These are phyloP conservation scores for Poicephalus meyeri DNA, from an alignment of 2,113 vertebrate genomes.

Conservation along the genomic window DNA sequence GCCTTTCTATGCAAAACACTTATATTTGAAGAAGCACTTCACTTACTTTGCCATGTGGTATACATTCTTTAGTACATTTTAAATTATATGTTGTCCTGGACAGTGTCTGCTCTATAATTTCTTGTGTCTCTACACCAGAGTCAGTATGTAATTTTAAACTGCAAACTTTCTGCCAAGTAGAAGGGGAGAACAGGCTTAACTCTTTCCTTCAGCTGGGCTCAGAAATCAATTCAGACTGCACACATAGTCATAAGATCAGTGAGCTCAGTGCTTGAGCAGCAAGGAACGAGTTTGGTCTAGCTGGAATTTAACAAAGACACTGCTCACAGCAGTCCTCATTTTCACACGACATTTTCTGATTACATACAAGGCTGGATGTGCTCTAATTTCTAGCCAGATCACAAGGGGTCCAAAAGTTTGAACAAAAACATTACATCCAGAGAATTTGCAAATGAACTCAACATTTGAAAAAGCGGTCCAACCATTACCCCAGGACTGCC, in stretches of 20 bases:
- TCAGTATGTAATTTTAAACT: slow-evolving; percentile 91
- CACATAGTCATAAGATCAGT: neutral
- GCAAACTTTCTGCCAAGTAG: slow-evolving; percentile 83
- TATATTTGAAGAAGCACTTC: slow-evolving; percentile 85
- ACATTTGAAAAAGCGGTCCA: neutral
- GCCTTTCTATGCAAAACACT: slow-evolving; percentile 86
- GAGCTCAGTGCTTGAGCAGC: slow-evolving; percentile 28
- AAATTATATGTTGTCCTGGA: slow-evolving; percentile 94
- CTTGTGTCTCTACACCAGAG: slow-evolving; percentile 88
- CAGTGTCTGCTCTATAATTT: slow-evolving; percentile 92
- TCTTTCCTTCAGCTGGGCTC: slow-evolving; percentile 74
- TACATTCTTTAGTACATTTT: slow-evolving; percentile 88
- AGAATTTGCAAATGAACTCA: neutral
- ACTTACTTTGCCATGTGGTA: slow-evolving; percentile 87
- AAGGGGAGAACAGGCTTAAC: slow-evolving; percentile 78
- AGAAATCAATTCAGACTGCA: slow-evolving; percentile 39
- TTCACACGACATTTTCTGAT: slow-evolving; percentile 53
- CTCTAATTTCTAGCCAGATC: slow-evolving; percentile 9
- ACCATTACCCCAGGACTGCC: too few species aligned
- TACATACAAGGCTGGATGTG: neutral
- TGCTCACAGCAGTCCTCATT: slow-evolving; percentile 28
- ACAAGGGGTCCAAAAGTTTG: neutral
- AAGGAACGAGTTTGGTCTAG: neutral
- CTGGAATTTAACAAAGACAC: slow-evolving; percentile 45
- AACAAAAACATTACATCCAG: slow-evolving; percentile 6